Evolutionary conservation across 2,113 vertebrate genomes (phyloP), one percentile per base, ranked within the genome.

Genomic region (Athene cunicularia): DNA sequence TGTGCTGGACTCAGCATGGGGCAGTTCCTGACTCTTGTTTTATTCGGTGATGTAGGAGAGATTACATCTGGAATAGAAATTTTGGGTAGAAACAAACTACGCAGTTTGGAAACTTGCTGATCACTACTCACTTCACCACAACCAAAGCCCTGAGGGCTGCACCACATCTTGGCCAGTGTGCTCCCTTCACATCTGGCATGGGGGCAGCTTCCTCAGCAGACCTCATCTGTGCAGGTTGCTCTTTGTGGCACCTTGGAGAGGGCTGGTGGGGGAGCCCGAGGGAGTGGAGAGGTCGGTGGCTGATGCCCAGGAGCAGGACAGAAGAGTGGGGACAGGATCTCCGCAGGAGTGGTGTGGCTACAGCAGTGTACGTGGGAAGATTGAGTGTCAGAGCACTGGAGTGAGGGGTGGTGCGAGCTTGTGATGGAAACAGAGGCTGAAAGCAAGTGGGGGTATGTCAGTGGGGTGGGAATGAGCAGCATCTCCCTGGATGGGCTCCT

Each of bases 51-150:
- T 28, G 23, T 70, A 49, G 74, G 50, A 91, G 66, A 77, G 39
- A 50, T 91, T 60, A 55, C 82, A 86, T 41, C 80, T 92, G 55
- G 60, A 62, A 58, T 67, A 73, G 84, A 91, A 86, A 87, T 74
- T 95, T 39, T 76, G 71, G 11, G 60, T 81, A 82, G 68, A 81
- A 87, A 43, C 32, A 76, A 80, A 58, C 28, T 8, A 8, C 3
- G 0, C 19, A 17, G 33, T 71, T 84, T 72, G 24, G 60, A 53
- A 84, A 72, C 83, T 92, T 63, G 47, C 58, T 77, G 63, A 50
- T 81, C 16, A 0, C 50, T 74, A 52, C 66, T 76, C 30, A 56
- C 30, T 27, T 79, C 64, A 3, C 68, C 59, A 35, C 56, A 81
- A 9, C 19, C 32, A 56, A 71, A 75, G 76, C 28, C 68, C 37